Percentiles rank a stretch among this genome's conserved stretches.
Evolutionary conservation across 2,888 invertebrate genomes (phyloP).

Genomic region (Zaprionus lineosus): DNA sequence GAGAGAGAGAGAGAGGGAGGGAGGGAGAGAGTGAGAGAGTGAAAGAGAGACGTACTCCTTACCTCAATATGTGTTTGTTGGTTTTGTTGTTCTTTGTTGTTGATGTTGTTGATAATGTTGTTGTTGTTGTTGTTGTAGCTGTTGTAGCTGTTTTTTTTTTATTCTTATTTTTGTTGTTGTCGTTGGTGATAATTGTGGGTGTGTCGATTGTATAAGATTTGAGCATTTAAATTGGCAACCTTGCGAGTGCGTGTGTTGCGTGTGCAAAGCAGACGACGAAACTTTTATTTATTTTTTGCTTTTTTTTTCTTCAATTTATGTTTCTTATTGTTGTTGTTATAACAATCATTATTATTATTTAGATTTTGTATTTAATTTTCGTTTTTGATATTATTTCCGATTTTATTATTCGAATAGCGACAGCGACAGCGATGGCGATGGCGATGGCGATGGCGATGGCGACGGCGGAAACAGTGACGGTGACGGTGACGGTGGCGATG

Average conservation of each 20-base stretch:
- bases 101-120: conserved; percentile 15
- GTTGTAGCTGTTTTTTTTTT: conserved; percentile 12
- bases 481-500: not conserved
- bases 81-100: conserved; percentile 40
- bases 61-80: conserved; percentile 59
- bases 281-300: conserved; percentile 6
- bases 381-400: conserved; percentile 7
- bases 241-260: conserved; percentile 45
- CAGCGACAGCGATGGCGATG: not conserved
- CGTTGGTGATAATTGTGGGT: conserved; percentile 23
- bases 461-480: not conserved
- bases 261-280: conserved; percentile 54
- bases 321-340: conserved; percentile 1
- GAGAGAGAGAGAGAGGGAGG: conserved; percentile 14
- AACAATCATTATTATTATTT: not conserved
- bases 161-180: conserved; percentile 7
- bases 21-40: conserved; percentile 24
- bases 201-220: conserved; percentile 45
- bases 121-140: conserved; percentile 1
- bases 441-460: not conserved
- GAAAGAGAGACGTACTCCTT: conserved; percentile 51
- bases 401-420: not conserved
- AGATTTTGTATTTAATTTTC: not conserved
- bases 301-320: not conserved
- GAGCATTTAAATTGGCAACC: conserved; percentile 46